Conservation (phyloP, 2,797 vertebrate species). For the Hydrocynus forskahlii region DNA sequence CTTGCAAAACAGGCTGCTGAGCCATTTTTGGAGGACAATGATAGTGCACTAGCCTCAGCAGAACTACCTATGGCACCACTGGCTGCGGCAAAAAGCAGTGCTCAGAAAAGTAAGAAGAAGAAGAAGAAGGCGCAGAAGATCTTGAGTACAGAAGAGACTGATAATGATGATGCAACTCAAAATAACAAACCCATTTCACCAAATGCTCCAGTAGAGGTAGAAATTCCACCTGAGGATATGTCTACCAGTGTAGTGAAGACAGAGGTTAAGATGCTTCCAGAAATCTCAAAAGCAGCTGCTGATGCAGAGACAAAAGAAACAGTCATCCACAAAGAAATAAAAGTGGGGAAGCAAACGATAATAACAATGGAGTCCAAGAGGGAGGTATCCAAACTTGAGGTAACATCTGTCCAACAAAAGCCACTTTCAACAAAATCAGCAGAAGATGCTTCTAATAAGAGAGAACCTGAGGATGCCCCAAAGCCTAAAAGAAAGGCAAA, state of each 20-base stretch:
- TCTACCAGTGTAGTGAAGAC: conserved; percentile 27
- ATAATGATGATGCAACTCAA: conserved; percentile 21
- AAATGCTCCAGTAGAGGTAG: conserved; percentile 19
- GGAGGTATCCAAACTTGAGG: conserved; percentile 50
- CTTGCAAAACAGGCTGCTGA: conserved; percentile 27
- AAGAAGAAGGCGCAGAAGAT: conserved; percentile 46
- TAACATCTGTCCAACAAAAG: conserved; percentile 38
- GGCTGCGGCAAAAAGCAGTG: conserved; percentile 43
- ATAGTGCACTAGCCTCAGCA: conserved; percentile 34
- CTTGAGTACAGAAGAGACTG: conserved; percentile 38
- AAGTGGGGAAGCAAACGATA: conserved; percentile 58
- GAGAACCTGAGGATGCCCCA: conserved; percentile 57
- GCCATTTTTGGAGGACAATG: conserved; percentile 42
- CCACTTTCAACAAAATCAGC: conserved; percentile 39
- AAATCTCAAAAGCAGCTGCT: conserved; percentile 14
- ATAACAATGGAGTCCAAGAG: conserved; percentile 49
- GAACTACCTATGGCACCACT: conserved; percentile 41
- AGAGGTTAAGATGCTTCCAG: conserved; percentile 24
- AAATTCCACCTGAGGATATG: conserved; percentile 1
- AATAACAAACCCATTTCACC: not conserved
- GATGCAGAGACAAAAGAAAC: conserved; percentile 46
- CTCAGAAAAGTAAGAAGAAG: conserved; percentile 48
- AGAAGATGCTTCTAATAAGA: conserved; percentile 44
- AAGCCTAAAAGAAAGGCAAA: conserved; percentile 73
- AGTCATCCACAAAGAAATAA: conserved; percentile 62